Conservation (phyloP, 2,888 invertebrate genomes). For the Meteorus cinctellus region DNA sequence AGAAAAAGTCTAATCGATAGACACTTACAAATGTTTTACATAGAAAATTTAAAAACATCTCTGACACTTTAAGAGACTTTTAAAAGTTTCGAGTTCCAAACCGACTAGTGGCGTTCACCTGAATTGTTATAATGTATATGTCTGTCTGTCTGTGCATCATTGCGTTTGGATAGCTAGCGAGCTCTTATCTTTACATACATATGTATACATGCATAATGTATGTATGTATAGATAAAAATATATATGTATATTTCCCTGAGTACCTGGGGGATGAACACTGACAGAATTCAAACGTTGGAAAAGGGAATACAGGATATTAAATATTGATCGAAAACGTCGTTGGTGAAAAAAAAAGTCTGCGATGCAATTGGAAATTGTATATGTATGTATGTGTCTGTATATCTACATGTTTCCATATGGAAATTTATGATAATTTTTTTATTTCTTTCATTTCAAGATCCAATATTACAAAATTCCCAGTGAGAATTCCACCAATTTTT, state of each 20-base stretch:
- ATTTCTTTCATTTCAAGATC: background rate
- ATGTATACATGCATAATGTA: slow-evolving; percentile 7
- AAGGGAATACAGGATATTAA: slow-evolving; percentile 55
- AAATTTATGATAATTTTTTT: slow-evolving; percentile 4
- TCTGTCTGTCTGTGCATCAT: background rate
- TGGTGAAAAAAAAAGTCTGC: slow-evolving; percentile 24
- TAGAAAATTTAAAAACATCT: background rate
- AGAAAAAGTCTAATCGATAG: slow-evolving; percentile 1
- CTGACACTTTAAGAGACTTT: slow-evolving; percentile 8
- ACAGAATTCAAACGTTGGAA: slow-evolving; percentile 40
- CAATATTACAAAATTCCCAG: background rate
- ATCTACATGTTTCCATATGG: background rate
- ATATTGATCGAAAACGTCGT: slow-evolving; percentile 54
- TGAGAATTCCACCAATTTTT: too few relatives aligned
- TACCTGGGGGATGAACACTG: slow-evolving; percentile 35
- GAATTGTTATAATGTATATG: background rate
- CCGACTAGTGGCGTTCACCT: background rate
- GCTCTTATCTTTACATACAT: background rate
- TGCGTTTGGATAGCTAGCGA: background rate
- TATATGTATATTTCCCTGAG: slow-evolving; percentile 9
- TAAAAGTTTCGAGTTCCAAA: background rate
- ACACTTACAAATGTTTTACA: background rate
- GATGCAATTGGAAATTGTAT: slow-evolving; percentile 10
- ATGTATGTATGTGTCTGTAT: background rate
- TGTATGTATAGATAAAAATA: background rate